Evolutionary conservation across 2,797 vertebrate species (phyloP).

Genomic region (Vultur gryphus): DNA sequence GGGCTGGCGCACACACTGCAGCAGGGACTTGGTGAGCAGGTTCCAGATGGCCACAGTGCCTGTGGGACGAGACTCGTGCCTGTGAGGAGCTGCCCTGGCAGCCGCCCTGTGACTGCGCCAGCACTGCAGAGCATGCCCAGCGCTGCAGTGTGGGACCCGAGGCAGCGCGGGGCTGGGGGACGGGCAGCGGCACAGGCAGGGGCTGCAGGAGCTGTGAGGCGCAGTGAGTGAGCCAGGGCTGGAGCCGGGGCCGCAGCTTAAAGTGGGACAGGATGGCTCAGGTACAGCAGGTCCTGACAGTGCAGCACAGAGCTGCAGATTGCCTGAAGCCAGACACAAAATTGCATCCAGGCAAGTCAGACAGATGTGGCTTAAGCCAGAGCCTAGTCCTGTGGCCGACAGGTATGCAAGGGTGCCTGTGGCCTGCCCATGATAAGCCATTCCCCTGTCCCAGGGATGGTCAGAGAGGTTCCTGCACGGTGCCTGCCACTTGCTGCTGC

Average conservation of each 20-base stretch:
- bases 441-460: neutral
- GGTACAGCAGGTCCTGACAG: neutral
- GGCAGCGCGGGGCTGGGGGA: neutral
- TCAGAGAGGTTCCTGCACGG: neutral
- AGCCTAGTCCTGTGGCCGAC: neutral
- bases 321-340: neutral
- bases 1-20: constrained; percentile 79
- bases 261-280: neutral
- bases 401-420: rapidly evolving
- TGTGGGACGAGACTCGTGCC: neutral
- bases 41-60: constrained; percentile 91
- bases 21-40: constrained; percentile 81
- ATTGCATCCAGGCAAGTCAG: neutral
- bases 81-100: neutral
- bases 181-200: neutral
- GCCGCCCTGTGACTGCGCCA: rapidly evolving
- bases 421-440: neutral
- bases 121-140: rapidly evolving
- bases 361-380: neutral
- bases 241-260: neutral
- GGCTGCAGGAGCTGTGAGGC: neutral
- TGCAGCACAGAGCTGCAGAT: neutral
- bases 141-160: rapidly evolving
- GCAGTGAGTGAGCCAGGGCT: neutral
- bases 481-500: neutral